Base-by-base conservation (phyloP, 2,113 vertebrate genomes). In the Chloropsis hardwickii region DNA sequence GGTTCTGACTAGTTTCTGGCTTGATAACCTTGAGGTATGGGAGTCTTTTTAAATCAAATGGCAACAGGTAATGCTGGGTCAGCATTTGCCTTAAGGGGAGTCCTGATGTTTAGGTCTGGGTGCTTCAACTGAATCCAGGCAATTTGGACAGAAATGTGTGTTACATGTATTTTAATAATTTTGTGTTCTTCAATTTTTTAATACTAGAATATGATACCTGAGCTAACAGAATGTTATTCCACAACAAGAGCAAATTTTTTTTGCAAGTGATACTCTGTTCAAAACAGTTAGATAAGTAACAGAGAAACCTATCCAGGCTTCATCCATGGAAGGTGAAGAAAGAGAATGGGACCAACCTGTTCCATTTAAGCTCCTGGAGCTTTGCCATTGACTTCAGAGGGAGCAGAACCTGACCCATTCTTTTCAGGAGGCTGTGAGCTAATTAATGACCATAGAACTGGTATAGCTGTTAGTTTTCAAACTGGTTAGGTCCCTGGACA, bases 31-130 rank as follows among this genome's bases (percentile, higher is more conserved):
- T 54, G 77, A 64, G 47, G 27, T 90, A 64, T 90, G 89, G 92
- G 67, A 90, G 87, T 81, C 88, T 94, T 88, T 88, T 72, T 71
- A 88, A 85, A 86, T 92, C 86, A 92, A 86, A 79, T 73, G 80
- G 40, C 78, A 91, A 76, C 71, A 87, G 73, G 70, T 92, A 60
- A 83, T 82, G 22, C 58, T 69, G n/a, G 60, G 53, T 89, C 61
- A 93, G 76, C 40, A 69, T 93, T 67, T 92, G 57, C 19, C 76
- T 95, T 81, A 60, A 42, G 47, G 54, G 35, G 71, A 74, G 16
- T 73, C 62, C 61, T 96, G 29, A 60, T 85, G 70, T 44, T 90
- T 11, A 86, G 67, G 48, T 37, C 85, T 69, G 51, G 40, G 58
- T 84, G 9, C 42, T 33, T 92, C 79, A 79, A n/a, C 17, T 70